Evolutionary conservation across 2,888 invertebrate genomes (phyloP), one percentile per base, ranked within the genome.

Genomic region (Drosophila anomalata): DNA sequence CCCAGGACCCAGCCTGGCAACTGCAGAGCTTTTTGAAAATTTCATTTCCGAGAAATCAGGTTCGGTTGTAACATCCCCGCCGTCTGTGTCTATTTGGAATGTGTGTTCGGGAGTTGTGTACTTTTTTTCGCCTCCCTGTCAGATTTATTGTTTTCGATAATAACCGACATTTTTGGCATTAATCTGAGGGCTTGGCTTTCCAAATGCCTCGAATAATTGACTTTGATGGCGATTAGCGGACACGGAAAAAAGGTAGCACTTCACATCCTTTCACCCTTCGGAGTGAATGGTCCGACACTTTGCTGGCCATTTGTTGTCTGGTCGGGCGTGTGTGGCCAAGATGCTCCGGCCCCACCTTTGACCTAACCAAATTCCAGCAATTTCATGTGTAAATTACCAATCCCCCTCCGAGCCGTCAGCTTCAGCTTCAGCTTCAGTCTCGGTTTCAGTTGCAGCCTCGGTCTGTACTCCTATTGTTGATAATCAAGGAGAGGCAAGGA

Each of bases 281-380:
- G 36, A 57, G 57, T 66, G 71, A 46, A 76, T 76, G 66, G 76
- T 68, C 46, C 73, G 72, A 52, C 48, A 46, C 29, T 46, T 46
- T 47, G 41, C 14, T 33, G 12, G 36, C 22, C 33, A 24, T 31
- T 12, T 47, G 33, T 26, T 61, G 44, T 46, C n/a, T 24, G 42
- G 46, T 22, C 48, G 22, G 44, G 17, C 41, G 47, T 71, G 62
- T 83, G 67, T 56, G 66, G 83, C 47, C 71, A 62, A 85, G 74
- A 79, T 52, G 70, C 83, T 68, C 79, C 67, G 33, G 55, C 51
- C 48, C 79, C 80, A 86, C 83, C 84, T 83, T 86, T 86, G 84
- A 79, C 78, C 72, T 57, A 56, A 65, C 61, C 36, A 60, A 75
- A 83, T 83, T 65, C 72, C 75, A 72, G 70, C 62, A 79, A 73